Conservation (phyloP, 2,888 invertebrate species). For the Barypeithes pellucidus region DNA sequence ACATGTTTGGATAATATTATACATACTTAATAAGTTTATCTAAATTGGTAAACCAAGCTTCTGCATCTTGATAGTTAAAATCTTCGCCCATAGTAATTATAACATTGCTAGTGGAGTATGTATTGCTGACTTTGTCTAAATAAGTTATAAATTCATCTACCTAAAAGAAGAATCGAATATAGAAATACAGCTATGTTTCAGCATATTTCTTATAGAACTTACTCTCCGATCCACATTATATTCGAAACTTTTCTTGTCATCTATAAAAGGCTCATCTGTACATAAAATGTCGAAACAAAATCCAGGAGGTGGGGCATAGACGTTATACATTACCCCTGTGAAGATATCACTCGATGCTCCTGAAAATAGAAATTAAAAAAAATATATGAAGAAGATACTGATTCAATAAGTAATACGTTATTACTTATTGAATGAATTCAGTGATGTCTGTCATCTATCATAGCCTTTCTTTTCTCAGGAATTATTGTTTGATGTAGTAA, state of each 20-base stretch:
- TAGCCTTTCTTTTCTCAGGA: no score
- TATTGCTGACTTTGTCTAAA: constrained; percentile 72
- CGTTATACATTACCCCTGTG: constrained; percentile 83
- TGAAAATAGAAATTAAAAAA: constrained; percentile 60
- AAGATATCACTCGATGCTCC: constrained; percentile 74
- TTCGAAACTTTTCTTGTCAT: constrained; percentile 84
- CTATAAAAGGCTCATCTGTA: constrained; percentile 88
- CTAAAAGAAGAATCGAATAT: constrained; percentile 71
- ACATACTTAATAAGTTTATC: constrained; percentile 88
- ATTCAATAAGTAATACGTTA: no score
- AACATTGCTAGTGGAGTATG: constrained; percentile 82
- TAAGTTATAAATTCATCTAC: constrained; percentile 75
- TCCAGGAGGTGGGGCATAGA: constrained; percentile 88
- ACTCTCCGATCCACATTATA: constrained; percentile 88
- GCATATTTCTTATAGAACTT: no score
- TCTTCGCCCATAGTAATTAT: constrained; percentile 95
- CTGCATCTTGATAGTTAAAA: constrained; percentile 87
- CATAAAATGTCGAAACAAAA: constrained; percentile 96
- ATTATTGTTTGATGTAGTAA: no score
- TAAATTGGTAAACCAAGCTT: constrained; percentile 87
- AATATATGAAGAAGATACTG: neutral
- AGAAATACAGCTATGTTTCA: no score
- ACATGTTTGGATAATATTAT: neutral
- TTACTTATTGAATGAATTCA: no score
- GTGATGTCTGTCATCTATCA: no score